Conservation (phyloP, 2,888 invertebrate species). For the Eustalomyia histrio region DNA sequence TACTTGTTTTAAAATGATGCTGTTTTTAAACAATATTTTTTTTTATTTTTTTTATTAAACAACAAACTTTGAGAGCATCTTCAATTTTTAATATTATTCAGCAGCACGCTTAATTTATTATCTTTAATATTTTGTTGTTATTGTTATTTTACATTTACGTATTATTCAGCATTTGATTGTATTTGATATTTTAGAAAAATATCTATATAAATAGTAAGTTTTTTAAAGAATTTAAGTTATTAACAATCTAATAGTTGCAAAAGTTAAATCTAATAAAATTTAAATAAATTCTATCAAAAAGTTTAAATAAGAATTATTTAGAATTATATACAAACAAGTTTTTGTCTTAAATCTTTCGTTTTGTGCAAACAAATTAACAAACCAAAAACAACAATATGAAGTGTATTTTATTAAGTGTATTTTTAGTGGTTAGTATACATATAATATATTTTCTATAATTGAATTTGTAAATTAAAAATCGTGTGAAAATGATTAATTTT, state of each 20-base stretch:
- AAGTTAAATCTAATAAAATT: conserved; percentile 31
- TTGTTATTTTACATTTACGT: conserved; percentile 41
- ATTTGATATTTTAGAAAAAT: conserved; percentile 31
- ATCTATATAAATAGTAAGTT: conserved; percentile 64
- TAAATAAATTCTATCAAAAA: conserved; percentile 31
- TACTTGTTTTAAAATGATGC: conserved; percentile 35
- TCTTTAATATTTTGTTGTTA: conserved; percentile 35
- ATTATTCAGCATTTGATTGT: conserved; percentile 40
- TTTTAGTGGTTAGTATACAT: conserved; percentile 75
- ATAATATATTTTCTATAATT: conserved; percentile 4
- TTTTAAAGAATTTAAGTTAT: conserved; percentile 53
- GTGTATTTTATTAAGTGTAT: conserved; percentile 72
- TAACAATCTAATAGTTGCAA: conserved; percentile 34
- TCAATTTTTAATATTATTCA: conserved; percentile 53
- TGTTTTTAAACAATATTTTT: neutral
- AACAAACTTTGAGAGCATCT: conserved; percentile 53
- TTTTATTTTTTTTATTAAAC: neutral
- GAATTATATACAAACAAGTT: conserved; percentile 37
- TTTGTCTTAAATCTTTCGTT: conserved; percentile 57
- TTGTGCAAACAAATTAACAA: neutral
- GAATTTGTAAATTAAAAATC: neutral
- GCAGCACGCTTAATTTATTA: conserved; percentile 48
- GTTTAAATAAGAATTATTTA: neutral
- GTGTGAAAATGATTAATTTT: conserved; percentile 32
- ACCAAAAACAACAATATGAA: conserved; percentile 68